Conservation (phyloP, 2,113 vertebrate genomes). For the Amazona vittata region DNA sequence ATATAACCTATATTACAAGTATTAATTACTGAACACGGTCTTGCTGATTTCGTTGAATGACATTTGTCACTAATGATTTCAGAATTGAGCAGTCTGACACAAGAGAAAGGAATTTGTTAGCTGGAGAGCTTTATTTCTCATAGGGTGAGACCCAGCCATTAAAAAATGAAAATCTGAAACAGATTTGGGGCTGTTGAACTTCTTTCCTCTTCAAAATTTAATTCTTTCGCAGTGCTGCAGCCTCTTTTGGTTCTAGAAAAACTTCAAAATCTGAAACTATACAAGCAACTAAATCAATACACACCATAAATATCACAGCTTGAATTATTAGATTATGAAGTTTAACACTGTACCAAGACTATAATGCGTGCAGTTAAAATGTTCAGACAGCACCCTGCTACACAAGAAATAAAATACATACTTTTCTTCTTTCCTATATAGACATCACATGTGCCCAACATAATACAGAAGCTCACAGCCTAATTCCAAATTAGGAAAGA, state of each 20-base stretch:
- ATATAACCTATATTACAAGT: not conserved
- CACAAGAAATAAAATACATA: not conserved
- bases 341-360: not conserved
- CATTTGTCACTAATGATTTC: not conserved
- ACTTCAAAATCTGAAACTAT: not conserved
- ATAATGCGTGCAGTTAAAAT: not conserved
- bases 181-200: not conserved
- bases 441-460: not conserved
- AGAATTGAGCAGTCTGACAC: not conserved
- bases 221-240: not conserved
- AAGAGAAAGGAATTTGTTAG: not conserved
- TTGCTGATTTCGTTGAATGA: not conserved
- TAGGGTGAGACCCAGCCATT: not conserved
- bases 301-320: not conserved
- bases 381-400: not conserved
- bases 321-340: not conserved
- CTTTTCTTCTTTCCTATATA: not conserved
- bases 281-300: not conserved
- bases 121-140: not conserved
- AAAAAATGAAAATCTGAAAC: not conserved
- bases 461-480: not conserved
- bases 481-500: not conserved
- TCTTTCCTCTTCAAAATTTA: not conserved
- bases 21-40: not conserved
- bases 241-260: not conserved